Conservation (phyloP, 2,888 invertebrate genomes). For the Ectemnius cavifrons region DNA sequence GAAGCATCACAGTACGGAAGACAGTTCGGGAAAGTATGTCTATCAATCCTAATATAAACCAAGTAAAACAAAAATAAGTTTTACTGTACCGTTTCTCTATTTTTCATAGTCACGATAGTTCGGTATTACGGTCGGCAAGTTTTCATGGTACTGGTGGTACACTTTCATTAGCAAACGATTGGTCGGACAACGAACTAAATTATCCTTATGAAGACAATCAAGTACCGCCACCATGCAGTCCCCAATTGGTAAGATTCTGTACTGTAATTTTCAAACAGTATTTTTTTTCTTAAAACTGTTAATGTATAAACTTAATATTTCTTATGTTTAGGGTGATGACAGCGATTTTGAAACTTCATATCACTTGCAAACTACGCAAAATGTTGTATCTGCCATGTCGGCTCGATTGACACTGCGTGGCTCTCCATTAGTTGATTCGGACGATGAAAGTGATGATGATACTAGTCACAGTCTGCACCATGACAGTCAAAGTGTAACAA, state of each 20-base stretch:
- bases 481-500: conserved; percentile 56
- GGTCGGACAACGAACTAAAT: conserved; percentile 69
- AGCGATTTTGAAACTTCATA: conserved; percentile 78
- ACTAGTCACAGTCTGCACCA: conserved; percentile 70
- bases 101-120: conserved; percentile 68
- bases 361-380: conserved; percentile 78
- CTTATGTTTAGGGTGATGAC: conserved; percentile 66
- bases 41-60: background rate
- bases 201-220: conserved; percentile 57
- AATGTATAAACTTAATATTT: conserved; percentile 6
- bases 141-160: conserved; percentile 77
- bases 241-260: conserved; percentile 59
- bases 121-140: conserved; percentile 78
- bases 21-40: conserved; percentile 69
- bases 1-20: conserved; percentile 69
- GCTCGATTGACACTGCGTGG: conserved; percentile 69
- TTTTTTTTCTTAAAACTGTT: background rate
- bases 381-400: conserved; percentile 80
- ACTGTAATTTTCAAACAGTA: background rate
- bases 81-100: background rate
- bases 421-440: conserved; percentile 72
- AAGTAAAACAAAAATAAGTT: background rate
- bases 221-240: conserved; percentile 68
- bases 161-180: conserved; percentile 69
- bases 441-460: conserved; percentile 76